Percentiles rank a stretch among this genome's conserved stretches.
Evolutionary conservation across 2,113 vertebrate species (phyloP).

Genomic region (Struthidea cinerea): DNA sequence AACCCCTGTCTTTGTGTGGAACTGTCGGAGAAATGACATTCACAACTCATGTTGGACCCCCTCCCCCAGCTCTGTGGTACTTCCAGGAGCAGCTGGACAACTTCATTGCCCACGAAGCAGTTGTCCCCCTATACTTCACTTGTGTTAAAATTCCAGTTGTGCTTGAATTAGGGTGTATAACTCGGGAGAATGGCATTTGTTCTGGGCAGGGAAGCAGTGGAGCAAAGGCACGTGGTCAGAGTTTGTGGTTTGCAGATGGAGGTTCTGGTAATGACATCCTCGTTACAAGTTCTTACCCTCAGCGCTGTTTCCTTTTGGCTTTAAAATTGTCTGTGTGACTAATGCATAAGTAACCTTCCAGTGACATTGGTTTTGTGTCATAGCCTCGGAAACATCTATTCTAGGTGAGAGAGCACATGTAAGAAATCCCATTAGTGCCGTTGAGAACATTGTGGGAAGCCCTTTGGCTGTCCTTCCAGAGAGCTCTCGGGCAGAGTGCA

Average conservation of each 20-base stretch:
- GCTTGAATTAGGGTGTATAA: neutral
- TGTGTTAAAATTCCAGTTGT: neutral
- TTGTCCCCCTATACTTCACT: neutral
- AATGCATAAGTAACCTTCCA: neutral
- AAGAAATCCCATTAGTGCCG: neutral
- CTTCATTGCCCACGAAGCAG: accelerated
- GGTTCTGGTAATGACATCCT: neutral
- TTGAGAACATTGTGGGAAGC: neutral
- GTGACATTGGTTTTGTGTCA: neutral
- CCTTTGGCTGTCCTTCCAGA: neutral
- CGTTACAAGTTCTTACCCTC: neutral
- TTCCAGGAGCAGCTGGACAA: neutral
- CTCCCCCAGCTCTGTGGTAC: neutral
- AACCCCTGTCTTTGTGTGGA: neutral
- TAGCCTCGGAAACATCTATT: neutral
- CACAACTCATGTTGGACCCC: accelerated
- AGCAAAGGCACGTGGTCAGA: neutral
- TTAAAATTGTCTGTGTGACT: neutral
- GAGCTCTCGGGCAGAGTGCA: accelerated
- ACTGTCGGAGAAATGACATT: neutral
- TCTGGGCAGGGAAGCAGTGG: neutral
- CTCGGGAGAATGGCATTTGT: neutral
- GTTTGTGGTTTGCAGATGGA: neutral
- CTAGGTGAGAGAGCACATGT: neutral
- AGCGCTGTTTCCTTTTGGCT: neutral